These are phyloP conservation scores for Drosophila lacteicornis DNA, from an alignment of 1,140 invertebrate species.

Conservation along the genomic window DNA sequence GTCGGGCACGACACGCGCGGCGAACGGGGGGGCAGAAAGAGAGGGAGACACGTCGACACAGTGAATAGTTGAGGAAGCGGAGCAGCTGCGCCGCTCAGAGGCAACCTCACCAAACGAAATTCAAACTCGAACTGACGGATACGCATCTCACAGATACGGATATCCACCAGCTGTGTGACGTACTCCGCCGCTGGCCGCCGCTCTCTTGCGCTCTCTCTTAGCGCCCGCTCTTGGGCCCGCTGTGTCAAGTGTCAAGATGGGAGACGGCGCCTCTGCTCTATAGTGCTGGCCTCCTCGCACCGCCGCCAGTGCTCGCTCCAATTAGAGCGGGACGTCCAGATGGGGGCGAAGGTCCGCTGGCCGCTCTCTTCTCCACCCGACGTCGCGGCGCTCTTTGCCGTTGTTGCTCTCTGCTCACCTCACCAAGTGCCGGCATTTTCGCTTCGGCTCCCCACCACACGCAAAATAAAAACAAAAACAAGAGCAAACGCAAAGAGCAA, in stretches of 20 bases:
- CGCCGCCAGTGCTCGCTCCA: constrained; percentile 7
- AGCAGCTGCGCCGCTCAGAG: constrained; percentile 39
- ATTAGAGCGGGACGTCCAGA: constrained; percentile 55
- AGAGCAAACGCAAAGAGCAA: constrained; percentile 25
- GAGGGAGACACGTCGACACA: constrained; percentile 75
- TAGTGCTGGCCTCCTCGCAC: constrained; percentile 50
- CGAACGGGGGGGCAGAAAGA: constrained; percentile 21
- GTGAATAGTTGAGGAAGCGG: constrained; percentile 28
- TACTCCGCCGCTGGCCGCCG: constrained; percentile 6
- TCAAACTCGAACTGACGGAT: constrained; percentile 84
- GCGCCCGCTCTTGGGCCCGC: constrained; percentile 12
- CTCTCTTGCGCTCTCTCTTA: constrained; percentile 16
- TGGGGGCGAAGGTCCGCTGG: constrained; percentile 32
- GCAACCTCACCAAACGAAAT: constrained; percentile 84
- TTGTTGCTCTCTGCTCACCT: constrained; percentile 56
- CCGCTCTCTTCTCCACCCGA: constrained; percentile 46
- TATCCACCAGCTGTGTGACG: constrained; percentile 73
- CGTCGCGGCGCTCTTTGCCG: constrained; percentile 16
- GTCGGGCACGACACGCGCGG: constrained; percentile 50
- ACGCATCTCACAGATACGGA: constrained; percentile 46
- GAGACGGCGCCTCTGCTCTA: constrained; percentile 29
- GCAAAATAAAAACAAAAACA: constrained; percentile 39
- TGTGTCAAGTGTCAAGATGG: constrained; percentile 56
- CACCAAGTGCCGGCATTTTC: constrained; percentile 62
- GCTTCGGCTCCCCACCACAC: constrained; percentile 32